Conservation (phyloP, 1,140 invertebrate species). For the Aradophagus sp. region DNA sequence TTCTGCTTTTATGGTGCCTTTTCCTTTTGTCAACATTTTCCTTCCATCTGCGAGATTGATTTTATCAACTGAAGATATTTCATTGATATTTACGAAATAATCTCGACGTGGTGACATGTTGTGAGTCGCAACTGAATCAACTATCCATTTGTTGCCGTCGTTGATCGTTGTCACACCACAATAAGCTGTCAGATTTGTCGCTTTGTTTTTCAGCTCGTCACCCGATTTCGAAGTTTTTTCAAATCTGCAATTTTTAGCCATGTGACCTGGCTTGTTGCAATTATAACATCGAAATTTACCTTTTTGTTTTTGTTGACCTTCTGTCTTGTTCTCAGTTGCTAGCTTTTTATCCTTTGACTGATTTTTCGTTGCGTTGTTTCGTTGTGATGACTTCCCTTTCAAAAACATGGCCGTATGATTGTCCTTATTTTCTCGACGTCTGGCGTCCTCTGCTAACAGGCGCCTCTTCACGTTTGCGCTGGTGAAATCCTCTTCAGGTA, state of each 20-base stretch:
- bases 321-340: no score
- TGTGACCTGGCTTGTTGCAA: no score
- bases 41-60: constrained; percentile 13
- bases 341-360: no score
- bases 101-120: constrained; percentile 8
- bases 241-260: no score
- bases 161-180: constrained; percentile 4
- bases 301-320: no score
- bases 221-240: no score
- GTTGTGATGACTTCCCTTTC: no score
- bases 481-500: constrained; percentile 13
- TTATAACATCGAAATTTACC: no score
- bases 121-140: constrained; percentile 16
- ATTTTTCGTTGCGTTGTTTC: no score
- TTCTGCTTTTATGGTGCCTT: neutral
- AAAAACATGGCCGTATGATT: no score
- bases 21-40: constrained; percentile 4
- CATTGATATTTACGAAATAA: constrained; percentile 7
- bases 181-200: constrained; percentile 1
- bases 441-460: constrained; percentile 18
- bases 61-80: neutral
- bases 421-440: constrained; percentile 7
- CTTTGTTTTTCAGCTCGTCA: no score
- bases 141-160: constrained; percentile 2
- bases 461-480: constrained; percentile 18